A percentile compares a stretch with the other conserved stretches of the same genome.
Evolutionary conservation across 2,113 vertebrate genomes (phyloP).

Genomic region (Takifugu flavidus): DNA sequence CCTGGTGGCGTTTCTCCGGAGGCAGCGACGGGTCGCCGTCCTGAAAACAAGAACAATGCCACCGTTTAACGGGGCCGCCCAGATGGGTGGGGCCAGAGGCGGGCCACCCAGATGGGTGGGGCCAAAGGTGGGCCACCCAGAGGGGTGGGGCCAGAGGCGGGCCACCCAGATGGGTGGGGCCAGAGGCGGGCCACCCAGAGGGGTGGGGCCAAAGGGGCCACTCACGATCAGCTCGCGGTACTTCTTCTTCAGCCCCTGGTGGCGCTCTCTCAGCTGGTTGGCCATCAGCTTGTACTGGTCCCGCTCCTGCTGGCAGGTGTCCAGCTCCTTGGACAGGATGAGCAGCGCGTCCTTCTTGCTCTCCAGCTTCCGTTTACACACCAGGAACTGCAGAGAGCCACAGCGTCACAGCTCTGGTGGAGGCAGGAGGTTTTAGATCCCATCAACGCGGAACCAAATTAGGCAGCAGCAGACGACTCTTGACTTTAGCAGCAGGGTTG

Average conservation of each 20-base stretch:
- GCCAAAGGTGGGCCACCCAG: too few relatives aligned
- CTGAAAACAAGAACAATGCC: slow-evolving; percentile 60
- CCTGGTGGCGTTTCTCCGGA: slow-evolving; percentile 96
- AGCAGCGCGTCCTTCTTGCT: slow-evolving; percentile 96
- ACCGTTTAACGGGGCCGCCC: not conserved
- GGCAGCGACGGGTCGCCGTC: slow-evolving; percentile 93
- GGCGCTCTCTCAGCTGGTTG: slow-evolving; percentile 91
- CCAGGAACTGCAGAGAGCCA: slow-evolving; percentile 77
- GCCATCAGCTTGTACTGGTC: slow-evolving; percentile 99
- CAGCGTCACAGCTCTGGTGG: not conserved
- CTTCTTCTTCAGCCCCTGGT: slow-evolving; percentile 95
- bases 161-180: too few relatives aligned
- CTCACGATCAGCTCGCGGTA: slow-evolving; percentile 93
- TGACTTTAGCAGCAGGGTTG: too few relatives aligned
- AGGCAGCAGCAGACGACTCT: slow-evolving; percentile 5
- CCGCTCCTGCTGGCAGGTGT: slow-evolving; percentile 93
- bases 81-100: too few relatives aligned
- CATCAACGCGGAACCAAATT: slow-evolving; percentile 31
- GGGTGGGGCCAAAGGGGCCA: not conserved
- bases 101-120: too few relatives aligned
- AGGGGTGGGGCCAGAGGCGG: too few relatives aligned
- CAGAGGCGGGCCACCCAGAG: too few relatives aligned
- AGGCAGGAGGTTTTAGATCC: not conserved
- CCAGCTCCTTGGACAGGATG: slow-evolving; percentile 96
- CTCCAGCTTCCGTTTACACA: slow-evolving; percentile 94